phyloP scores from a whole-genome alignment of 2,113 vertebrate species.

The Rattus norvegicus region GRCr8 NC_086035.1:7207001-7207500 shows the following conservation, averaged over 20 bases:
- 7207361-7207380: background rate
- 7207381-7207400: background rate
- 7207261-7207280: background rate
- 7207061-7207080: background rate
- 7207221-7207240: background rate
- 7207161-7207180: background rate
- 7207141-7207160: background rate
- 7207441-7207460: constrained; percentile 31
- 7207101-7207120: background rate
- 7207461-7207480: background rate
- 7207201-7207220: background rate
- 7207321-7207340: background rate
- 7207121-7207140: background rate
- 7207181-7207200: background rate
- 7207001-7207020: background rate
- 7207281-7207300: background rate
- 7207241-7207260: background rate
- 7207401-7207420: constrained; percentile 52
- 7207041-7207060: background rate
- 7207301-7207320: background rate
- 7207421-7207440: constrained; percentile 39
- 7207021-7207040: background rate
- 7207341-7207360: background rate
- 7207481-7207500: constrained; percentile 71
- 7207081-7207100: background rate